phyloP scores from a whole-genome alignment of 2,888 invertebrate species.

The Bimastos eiseni region DNA sequence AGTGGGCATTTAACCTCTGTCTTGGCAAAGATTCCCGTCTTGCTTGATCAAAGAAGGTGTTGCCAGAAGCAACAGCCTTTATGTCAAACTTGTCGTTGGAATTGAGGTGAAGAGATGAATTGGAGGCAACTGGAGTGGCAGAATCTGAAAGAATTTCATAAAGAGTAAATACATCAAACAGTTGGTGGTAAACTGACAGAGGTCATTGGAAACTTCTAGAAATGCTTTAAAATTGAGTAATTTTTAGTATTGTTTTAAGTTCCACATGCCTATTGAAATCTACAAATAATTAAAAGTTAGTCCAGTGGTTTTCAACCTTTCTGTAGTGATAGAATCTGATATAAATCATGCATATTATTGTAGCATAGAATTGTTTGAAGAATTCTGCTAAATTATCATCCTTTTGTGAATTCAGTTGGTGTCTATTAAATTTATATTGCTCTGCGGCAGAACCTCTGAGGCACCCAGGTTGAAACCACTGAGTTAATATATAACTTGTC shows the following conservation, averaged over 20 bases:
- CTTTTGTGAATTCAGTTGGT: no score
- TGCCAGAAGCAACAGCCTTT: not conserved
- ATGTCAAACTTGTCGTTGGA: not conserved
- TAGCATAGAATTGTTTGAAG: no score
- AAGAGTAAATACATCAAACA: not conserved
- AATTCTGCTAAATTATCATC: no score
- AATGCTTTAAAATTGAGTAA: not conserved
- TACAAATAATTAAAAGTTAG: not conserved
- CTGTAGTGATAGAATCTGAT: no score
- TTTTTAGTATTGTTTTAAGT: not conserved
- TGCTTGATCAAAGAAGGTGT: not conserved
- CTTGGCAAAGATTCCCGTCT: not conserved
- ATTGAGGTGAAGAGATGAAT: not conserved
- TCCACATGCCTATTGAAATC: no score
- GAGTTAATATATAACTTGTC: not conserved
- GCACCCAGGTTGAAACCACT: no score
- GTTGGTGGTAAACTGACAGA: not conserved
- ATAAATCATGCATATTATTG: no score
- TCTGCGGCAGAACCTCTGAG: no score
- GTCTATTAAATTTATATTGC: no score
- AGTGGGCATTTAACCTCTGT: not conserved
- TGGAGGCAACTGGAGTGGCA: not conserved
- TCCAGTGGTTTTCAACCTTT: no score
- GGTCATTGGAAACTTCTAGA: not conserved
- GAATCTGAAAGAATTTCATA: not conserved